Conservation (phyloP, 1,140 invertebrate genomes). For the Atta cephalotes region DNA sequence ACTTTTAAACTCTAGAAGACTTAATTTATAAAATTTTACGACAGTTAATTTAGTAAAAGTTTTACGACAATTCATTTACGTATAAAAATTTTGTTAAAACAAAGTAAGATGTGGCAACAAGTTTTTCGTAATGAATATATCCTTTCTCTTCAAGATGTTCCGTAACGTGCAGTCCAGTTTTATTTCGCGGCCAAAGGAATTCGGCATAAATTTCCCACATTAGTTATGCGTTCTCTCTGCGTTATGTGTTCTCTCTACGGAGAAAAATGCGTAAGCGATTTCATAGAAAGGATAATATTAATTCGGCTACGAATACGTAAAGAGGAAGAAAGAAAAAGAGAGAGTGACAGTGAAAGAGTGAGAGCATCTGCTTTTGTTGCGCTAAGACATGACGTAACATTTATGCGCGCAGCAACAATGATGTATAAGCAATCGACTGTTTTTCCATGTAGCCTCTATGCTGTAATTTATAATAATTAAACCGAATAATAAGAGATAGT, state of each 20-base stretch:
- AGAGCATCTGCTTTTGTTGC: constrained; percentile 13
- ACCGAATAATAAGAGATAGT: background rate
- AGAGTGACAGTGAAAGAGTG: background rate
- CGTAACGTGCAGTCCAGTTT: constrained; percentile 30
- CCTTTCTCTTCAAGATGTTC: constrained; percentile 30
- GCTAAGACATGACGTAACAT: constrained; percentile 38
- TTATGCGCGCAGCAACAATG: constrained; percentile 35
- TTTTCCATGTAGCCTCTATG: background rate
- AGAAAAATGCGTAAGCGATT: constrained; percentile 34
- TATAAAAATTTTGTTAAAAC: background rate
- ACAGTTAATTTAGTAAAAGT: background rate
- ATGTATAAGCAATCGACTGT: constrained; percentile 26
- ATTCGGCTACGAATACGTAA: background rate
- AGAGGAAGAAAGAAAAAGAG: background rate
- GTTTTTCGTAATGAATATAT: constrained; percentile 31
- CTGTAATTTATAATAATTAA: constrained; percentile 3
- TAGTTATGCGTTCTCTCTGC: constrained; percentile 37
- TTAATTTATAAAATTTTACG: background rate
- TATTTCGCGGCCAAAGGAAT: constrained; percentile 27
- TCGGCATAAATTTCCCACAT: constrained; percentile 34
- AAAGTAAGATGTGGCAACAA: background rate
- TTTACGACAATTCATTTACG: background rate
- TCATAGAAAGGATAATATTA: constrained; percentile 23
- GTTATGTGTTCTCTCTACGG: background rate
- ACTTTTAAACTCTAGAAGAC: background rate